Percentiles rank a stretch among this genome's conserved stretches.
phyloP scores from a whole-genome alignment of 2,797 vertebrate species.

The Sciurus vulgaris region DNA sequence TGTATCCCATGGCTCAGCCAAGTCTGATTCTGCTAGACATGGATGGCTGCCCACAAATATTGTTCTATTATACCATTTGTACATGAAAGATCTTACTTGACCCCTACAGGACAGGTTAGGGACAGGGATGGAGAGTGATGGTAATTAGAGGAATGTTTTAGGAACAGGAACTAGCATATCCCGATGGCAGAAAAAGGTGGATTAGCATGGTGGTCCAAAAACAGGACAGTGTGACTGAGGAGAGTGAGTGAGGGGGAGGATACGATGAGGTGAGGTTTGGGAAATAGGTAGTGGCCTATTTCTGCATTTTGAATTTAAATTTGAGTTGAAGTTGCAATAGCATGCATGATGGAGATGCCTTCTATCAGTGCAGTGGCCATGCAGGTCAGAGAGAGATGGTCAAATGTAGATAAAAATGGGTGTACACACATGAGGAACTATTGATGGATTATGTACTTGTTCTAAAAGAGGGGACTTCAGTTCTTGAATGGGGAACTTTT shows the following conservation, averaged over 20 bases:
- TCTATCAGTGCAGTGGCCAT: background rate
- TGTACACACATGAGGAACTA: background rate
- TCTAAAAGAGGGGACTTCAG: background rate
- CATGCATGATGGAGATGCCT: background rate
- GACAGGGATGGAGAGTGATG: no score
- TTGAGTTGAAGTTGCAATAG: background rate
- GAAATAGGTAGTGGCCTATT: background rate
- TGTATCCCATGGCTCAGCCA: no score
- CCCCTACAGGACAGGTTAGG: no score
- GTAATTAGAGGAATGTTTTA: background rate
- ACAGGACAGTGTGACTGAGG: background rate
- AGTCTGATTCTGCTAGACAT: no score
- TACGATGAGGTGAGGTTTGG: background rate
- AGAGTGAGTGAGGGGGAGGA: background rate
- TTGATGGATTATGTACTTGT: background rate
- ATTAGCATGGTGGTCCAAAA: background rate
- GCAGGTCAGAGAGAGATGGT: background rate
- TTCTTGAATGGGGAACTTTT: slow-evolving; percentile 1
- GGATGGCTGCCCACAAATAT: background rate
- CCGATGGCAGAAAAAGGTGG: background rate
- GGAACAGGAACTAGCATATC: background rate
- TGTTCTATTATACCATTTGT: background rate
- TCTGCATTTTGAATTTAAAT: background rate
- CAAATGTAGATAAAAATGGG: background rate
- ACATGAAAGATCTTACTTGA: background rate